Conservation (phyloP, 2,113 vertebrate species). For the Empidonax alnorum region DNA sequence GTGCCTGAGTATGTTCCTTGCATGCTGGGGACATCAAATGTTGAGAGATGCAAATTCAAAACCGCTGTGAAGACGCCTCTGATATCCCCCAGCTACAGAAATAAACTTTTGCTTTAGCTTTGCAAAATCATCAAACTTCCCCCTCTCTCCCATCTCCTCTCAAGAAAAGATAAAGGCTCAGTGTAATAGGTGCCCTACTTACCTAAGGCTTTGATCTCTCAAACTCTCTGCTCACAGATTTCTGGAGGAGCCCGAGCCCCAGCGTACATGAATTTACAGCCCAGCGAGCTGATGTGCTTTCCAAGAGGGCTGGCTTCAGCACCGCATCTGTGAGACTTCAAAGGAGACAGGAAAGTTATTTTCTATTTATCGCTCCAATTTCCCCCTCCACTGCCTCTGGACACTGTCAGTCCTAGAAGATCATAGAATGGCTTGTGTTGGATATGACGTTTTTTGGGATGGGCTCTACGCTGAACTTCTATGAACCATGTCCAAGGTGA, state of each 20-base stretch:
- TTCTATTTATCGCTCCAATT: not conserved
- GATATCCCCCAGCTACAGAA: not conserved
- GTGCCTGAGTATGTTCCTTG: not conserved
- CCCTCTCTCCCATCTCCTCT: not conserved
- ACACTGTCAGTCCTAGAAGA: not conserved
- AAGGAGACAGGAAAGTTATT: conserved; percentile 15
- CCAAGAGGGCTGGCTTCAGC: not conserved
- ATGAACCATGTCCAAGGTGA: not conserved
- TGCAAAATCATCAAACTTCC: conserved; percentile 26
- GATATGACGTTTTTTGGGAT: not conserved
- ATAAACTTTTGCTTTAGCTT: not conserved
- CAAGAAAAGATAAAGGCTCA: not conserved
- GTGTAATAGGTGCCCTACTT: conserved; percentile 33
- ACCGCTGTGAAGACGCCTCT: rapidly evolving
- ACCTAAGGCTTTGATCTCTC: conserved; percentile 54
- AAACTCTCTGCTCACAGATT: not conserved
- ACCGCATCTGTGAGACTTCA: not conserved
- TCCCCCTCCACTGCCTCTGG: not conserved
- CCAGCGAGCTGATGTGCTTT: not conserved
- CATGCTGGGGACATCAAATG: not conserved
- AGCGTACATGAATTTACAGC: not conserved
- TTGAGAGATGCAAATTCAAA: conserved; percentile 3
- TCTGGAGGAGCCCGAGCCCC: not conserved
- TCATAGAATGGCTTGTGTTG: not conserved
- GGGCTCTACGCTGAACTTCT: not conserved